Base-by-base conservation (phyloP, 1,140 invertebrate genomes). In the Heterodera carotae region DNA sequence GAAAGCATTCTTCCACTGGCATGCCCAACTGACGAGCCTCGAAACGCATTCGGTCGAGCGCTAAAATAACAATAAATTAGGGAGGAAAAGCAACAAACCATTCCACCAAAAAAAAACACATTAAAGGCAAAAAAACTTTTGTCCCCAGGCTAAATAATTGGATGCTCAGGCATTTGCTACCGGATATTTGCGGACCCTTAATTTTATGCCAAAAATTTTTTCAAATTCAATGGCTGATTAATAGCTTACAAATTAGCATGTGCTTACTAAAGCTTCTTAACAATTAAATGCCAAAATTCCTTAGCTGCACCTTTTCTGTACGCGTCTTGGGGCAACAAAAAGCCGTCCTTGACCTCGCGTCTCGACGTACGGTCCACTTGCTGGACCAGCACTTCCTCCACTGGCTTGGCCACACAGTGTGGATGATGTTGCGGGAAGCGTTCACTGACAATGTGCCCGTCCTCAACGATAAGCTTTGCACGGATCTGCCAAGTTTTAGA, bases 311-410 rank as follows among this genome's bases (percentile, higher is more conserved):
- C 80, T 39, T 82, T 76, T 81, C 77, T 68, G 64, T 83, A 83
- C 8, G 82, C 82, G 12, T 83, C 82, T 60, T 79, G 74, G 18
- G 82, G 82, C 39, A 72, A 39, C 36, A 83, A 67, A 29, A 36
- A 53, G 1, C 83, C 83, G 36, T 83, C 83, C 67, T 84, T 83
- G 22, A 83, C 82, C 36, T 85, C 80, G 27, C 80, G 62, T 34
- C 82, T 10, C 0, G 82, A 83, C 7, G 76, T 74, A 27, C 82
- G 64, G 62, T 83, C 82, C 60, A 83, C 72, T 69, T 83, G 82
- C 70, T 83, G 82, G 6, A 83, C 75, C 15, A 84, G 60, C 25
- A 84, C 68, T 34, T 83, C 66, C 70, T 83, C 82, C n/a, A 64
- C 12, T 12, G 66, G 69, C 33, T 81, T 81, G 0, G 82, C 36